These are phyloP conservation scores for Artemisiospiza belli DNA, from an alignment of 2,113 vertebrate genomes.

Conservation along the genomic window DNA sequence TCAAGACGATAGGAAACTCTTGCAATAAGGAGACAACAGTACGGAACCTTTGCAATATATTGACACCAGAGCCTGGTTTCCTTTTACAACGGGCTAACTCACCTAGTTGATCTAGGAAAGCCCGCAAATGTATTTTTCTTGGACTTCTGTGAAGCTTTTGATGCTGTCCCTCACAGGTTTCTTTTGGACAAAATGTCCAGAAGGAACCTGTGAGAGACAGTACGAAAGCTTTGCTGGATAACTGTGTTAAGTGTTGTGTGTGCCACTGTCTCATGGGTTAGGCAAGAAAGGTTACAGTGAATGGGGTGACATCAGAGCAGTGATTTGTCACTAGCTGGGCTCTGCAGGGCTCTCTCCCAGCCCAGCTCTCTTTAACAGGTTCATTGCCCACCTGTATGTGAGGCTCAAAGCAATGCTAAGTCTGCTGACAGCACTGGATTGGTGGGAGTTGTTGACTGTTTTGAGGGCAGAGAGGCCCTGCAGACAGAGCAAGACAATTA, in stretches of 20 bases:
- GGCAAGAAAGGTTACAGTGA: background rate
- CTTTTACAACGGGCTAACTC: accelerated
- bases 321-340: background rate
- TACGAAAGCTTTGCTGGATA: background rate
- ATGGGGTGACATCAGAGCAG: no score
- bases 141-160: background rate
- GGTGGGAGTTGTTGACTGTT: background rate
- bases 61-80: background rate
- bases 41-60: no score
- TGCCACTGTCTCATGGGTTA: accelerated
- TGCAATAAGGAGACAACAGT: no score
- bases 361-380: background rate
- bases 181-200: background rate
- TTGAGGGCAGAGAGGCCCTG: background rate
- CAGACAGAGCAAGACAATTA: background rate
- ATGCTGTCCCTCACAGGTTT: no score
- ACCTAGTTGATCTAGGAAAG: background rate
- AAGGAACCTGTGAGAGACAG: no score
- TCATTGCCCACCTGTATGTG: background rate
- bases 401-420: background rate
- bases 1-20: no score
- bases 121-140: background rate
- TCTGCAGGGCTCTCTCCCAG: background rate
- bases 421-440: background rate
- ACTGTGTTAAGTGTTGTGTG: accelerated